Conservation (phyloP, 2,888 invertebrate species). For the Cosmia pyralina region DNA sequence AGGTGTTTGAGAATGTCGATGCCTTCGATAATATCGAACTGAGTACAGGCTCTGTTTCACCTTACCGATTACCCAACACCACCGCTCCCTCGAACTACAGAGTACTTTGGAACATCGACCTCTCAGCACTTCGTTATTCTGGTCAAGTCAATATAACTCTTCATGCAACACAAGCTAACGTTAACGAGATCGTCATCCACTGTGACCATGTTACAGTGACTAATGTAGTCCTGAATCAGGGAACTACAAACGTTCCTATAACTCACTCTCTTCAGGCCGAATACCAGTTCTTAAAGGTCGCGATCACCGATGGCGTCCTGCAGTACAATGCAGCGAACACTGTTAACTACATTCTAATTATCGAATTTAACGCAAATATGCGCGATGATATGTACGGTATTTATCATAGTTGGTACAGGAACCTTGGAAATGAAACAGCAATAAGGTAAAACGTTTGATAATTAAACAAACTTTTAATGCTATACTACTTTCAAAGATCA, state of each 20-base stretch:
- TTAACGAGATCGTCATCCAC: conserved; percentile 81
- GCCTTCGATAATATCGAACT: conserved; percentile 45
- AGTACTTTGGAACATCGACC: conserved; percentile 82
- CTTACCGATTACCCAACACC: conserved; percentile 86
- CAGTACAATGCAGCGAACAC: conserved; percentile 66
- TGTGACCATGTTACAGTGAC: conserved; percentile 73
- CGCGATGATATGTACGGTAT: conserved; percentile 86
- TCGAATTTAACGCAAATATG: conserved; percentile 75
- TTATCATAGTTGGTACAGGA: conserved; percentile 83
- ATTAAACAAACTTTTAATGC: not conserved
- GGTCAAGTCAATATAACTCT: conserved; percentile 82
- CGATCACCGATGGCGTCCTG: conserved; percentile 64
- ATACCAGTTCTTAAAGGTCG: conserved; percentile 76
- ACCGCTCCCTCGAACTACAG: conserved; percentile 89
- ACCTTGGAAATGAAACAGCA: conserved; percentile 59
- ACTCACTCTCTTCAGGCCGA: conserved; percentile 60
- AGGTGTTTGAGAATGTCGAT: conserved; percentile 78
- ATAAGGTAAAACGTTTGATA: conserved; percentile 69
- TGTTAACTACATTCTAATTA: conserved; percentile 71
- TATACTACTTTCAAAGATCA: not conserved
- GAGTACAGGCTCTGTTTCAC: conserved; percentile 59
- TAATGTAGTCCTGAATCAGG: conserved; percentile 82
- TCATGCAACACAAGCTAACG: conserved; percentile 72
- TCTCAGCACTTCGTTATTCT: conserved; percentile 66
- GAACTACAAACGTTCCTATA: conserved; percentile 55